Evolutionary conservation across 2,888 invertebrate genomes (phyloP), one percentile per base, ranked within the genome.

Genomic region (Phrixothrix hirtus): DNA sequence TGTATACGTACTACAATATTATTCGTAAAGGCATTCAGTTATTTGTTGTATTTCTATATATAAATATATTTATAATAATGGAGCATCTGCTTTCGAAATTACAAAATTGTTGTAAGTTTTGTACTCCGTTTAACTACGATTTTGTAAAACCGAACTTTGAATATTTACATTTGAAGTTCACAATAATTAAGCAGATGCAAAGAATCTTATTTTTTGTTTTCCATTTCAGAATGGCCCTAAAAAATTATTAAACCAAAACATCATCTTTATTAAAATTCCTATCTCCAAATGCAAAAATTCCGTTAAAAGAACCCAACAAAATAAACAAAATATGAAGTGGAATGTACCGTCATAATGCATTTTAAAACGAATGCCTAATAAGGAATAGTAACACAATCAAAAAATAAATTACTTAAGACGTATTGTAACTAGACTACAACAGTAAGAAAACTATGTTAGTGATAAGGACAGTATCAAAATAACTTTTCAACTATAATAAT

Each of bases 21-120:
- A 72, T 73, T 74, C 71, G 70, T 73, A 74, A 75, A 75, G 75
- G 75, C 75, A 75, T 74, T 75, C 74, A 73, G 73, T 75, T 75
- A 73, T 75, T 75, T 74, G 74, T 75, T 74, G 71, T 73, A 66
- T 58, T 36, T 56, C 49, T 66, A 65, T 65, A 68, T 72, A 72
- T 70, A 72, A 70, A 71, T 71, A 71, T 71, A 70, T 72, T 70
- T 67, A 68, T 71, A 68, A 67, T 71, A 71, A 71, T 68, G 69
- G 70, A 71, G 70, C 65, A 62, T 58, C 61, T 59, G 50, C 41
- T 45, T 62, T 70, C 70, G 68, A 67, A 62, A 65, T 70, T 69
- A 69, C 64, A 70, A 71, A 71, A 69, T 69, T 68, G 70, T 62
- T 60, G 42, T 49, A 45, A 59, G 56, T 60, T 59, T 69, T 70